Evolutionary conservation across 2,888 invertebrate species (phyloP).

Genomic region (Strigamia crassipes): DNA sequence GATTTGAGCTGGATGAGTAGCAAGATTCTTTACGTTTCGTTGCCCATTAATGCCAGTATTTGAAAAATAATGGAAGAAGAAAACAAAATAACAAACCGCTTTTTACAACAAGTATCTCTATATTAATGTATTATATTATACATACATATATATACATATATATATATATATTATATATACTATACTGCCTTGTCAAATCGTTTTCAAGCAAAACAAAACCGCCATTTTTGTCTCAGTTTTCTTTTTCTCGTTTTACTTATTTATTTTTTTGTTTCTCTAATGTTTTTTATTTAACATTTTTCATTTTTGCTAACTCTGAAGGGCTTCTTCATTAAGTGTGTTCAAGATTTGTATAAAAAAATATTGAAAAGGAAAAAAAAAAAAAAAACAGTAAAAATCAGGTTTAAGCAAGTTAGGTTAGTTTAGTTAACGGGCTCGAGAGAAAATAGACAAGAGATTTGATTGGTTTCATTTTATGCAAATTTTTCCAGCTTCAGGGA

Average conservation of each 20-base stretch:
- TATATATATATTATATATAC: constrained; percentile 21
- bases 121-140: constrained; percentile 21
- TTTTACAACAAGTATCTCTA: constrained; percentile 15
- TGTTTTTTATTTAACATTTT: background rate
- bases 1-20: constrained; percentile 16
- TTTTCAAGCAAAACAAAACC: constrained; percentile 16
- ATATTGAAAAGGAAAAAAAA: background rate
- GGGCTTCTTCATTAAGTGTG: constrained; percentile 16
- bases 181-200: constrained; percentile 21
- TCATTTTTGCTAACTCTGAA: constrained; percentile 12
- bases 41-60: constrained; percentile 7
- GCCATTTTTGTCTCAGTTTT: background rate
- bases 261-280: background rate
- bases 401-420: constrained; percentile 11
- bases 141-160: constrained; percentile 19
- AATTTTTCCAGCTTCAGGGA: constrained; percentile 21
- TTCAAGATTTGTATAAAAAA: constrained; percentile 21
- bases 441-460: constrained; percentile 5
- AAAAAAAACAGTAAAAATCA: background rate
- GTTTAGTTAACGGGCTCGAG: constrained; percentile 10
- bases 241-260: background rate
- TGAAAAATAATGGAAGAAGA: background rate
- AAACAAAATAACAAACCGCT: background rate
- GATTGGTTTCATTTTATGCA: constrained; percentile 19
- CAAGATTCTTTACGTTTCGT: constrained; percentile 16